These are phyloP conservation scores for Drosophila atroscutellata DNA, from an alignment of 2,888 invertebrate species.

Conservation along the genomic window DNA sequence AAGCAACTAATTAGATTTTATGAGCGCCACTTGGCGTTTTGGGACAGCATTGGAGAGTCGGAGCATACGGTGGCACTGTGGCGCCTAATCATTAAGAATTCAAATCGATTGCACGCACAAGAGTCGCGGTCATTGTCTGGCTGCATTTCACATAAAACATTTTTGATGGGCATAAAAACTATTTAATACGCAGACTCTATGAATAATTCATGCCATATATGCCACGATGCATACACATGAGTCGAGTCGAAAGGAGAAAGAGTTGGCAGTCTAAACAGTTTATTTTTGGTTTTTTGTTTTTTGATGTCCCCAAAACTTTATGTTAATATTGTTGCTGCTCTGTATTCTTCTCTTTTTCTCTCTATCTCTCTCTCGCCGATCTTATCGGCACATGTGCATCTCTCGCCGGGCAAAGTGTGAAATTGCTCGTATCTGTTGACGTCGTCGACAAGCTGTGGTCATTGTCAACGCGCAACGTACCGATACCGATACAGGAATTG, in stretches of 20 bases:
- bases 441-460: slow-evolving; percentile 77
- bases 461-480: slow-evolving; percentile 70
- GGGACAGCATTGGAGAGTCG: slow-evolving; percentile 14
- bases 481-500: slow-evolving; percentile 36
- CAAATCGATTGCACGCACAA: slow-evolving; percentile 74
- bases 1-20: slow-evolving; percentile 78
- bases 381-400: slow-evolving; percentile 69
- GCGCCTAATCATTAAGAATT: slow-evolving; percentile 82
- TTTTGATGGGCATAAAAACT: slow-evolving; percentile 76
- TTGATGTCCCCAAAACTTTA: slow-evolving; percentile 66
- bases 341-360: neutral
- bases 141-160: slow-evolving; percentile 73
- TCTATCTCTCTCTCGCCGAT: slow-evolving; percentile 18
- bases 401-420: slow-evolving; percentile 67
- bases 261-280: slow-evolving; percentile 32
- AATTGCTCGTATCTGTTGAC: slow-evolving; percentile 81
- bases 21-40: slow-evolving; percentile 60
- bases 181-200: slow-evolving; percentile 73
- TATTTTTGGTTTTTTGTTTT: neutral
- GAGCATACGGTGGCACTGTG: slow-evolving; percentile 72
- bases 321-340: slow-evolving; percentile 56
- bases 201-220: slow-evolving; percentile 75
- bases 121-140: slow-evolving; percentile 35
- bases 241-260: slow-evolving; percentile 19
- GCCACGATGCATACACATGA: neutral